A percentile compares a stretch with the other conserved stretches of the same genome.
phyloP scores from a whole-genome alignment of 1,140 invertebrate species.

The Bombyx mandarina region DNA sequence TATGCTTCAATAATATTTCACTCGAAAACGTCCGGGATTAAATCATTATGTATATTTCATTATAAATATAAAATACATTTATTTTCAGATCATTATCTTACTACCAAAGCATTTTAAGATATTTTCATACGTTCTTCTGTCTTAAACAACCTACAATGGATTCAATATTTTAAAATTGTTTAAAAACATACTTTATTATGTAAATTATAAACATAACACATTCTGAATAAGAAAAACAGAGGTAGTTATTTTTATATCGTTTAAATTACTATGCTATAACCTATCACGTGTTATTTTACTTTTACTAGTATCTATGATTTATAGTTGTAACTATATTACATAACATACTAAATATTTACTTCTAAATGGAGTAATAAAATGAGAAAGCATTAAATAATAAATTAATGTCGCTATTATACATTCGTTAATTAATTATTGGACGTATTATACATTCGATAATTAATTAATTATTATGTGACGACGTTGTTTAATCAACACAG shows the following conservation, averaged over 20 bases:
- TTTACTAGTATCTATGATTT: conserved; percentile 38
- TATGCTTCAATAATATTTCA: no score
- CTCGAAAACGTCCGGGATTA: no score
- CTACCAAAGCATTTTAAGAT: no score
- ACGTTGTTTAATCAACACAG: conserved; percentile 45
- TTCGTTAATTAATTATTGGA: conserved; percentile 45
- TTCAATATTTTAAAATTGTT: no score
- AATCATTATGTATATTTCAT: no score
- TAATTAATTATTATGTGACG: conserved; percentile 51
- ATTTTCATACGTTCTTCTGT: no score
- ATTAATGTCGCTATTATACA: conserved; percentile 42
- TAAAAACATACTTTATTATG: no score
- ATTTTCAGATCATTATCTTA: no score
- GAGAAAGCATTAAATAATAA: conserved; percentile 38
- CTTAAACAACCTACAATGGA: no score
- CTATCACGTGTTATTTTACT: conserved; percentile 26
- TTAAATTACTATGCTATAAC: conserved; percentile 49
- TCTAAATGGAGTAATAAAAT: conserved; percentile 34
- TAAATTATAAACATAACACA: no score
- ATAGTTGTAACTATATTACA: conserved; percentile 28
- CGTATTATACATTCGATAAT: conserved; percentile 44
- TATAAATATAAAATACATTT: no score
- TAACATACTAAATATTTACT: conserved; percentile 36
- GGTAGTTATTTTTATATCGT: conserved; percentile 17
- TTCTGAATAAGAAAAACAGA: no score